These are phyloP conservation scores for Agrotis clavis DNA, from an alignment of 2,888 invertebrate species.

Conservation along the genomic window DNA sequence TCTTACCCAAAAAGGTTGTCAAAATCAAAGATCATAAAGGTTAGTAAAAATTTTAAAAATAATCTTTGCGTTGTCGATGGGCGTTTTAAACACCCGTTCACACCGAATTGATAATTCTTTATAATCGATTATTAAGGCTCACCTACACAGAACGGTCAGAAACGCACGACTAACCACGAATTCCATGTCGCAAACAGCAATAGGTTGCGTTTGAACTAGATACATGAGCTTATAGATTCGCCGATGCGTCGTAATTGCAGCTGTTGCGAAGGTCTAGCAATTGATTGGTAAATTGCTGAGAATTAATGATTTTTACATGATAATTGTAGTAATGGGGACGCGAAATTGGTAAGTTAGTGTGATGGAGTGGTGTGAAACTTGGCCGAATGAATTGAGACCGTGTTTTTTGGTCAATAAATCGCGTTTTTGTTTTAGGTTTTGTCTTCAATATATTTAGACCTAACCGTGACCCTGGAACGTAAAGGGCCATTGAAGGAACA, in stretches of 20 bases:
- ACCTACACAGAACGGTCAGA: slow-evolving; percentile 58
- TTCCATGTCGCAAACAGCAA: slow-evolving; percentile 70
- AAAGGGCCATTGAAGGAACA: too few relatives aligned
- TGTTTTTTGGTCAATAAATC: background rate
- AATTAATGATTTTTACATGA: slow-evolving; percentile 44
- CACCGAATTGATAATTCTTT: slow-evolving; percentile 35
- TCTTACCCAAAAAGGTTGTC: background rate
- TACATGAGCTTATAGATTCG: slow-evolving; percentile 72
- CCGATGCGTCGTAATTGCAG: slow-evolving; percentile 71
- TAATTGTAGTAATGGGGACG: slow-evolving; percentile 41
- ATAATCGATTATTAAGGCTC: slow-evolving; percentile 57
- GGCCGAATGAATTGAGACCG: background rate
- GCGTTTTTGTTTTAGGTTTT: background rate
- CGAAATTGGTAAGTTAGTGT: slow-evolving; percentile 34
- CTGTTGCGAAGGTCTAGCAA: slow-evolving; percentile 64
- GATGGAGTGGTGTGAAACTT: slow-evolving; percentile 1
- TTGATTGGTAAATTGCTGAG: slow-evolving; percentile 62
- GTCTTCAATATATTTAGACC: background rate
- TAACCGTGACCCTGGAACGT: too few relatives aligned
- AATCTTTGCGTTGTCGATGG: background rate
- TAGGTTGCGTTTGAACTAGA: slow-evolving; percentile 70
- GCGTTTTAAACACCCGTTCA: slow-evolving; percentile 14
- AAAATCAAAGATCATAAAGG: background rate
- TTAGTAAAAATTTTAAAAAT: background rate
- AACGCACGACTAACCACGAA: slow-evolving; percentile 69